Percentiles rank a stretch among this genome's conserved stretches.
Evolutionary conservation across 2,888 invertebrate species (phyloP).

Genomic region (Euclidia mi): DNA sequence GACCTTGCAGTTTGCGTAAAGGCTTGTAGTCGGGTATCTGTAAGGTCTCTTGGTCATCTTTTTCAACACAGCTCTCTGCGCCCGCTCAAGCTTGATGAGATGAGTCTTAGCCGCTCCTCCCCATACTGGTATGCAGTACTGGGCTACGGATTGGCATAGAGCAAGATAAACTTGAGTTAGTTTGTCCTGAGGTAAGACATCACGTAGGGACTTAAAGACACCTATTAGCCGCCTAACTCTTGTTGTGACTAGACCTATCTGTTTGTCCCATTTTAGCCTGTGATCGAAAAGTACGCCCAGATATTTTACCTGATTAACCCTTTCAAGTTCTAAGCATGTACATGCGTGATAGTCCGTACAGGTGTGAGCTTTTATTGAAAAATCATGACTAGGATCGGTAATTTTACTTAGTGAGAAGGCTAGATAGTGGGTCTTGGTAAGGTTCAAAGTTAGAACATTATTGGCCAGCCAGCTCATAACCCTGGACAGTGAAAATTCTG

Average conservation of each 20-base stretch:
- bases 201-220: slow-evolving; percentile 1
- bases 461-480: background rate
- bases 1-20: background rate
- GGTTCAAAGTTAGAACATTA: background rate
- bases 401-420: slow-evolving; percentile 1
- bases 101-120: slow-evolving; percentile 2
- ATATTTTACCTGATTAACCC: background rate
- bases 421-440: background rate
- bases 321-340: background rate
- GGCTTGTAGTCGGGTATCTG: background rate
- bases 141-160: background rate
- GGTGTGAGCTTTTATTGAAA: background rate
- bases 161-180: slow-evolving; percentile 26
- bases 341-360: background rate
- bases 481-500: background rate
- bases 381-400: background rate
- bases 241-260: slow-evolving; percentile 13
- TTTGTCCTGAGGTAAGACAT: slow-evolving; percentile 32
- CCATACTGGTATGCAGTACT: slow-evolving; percentile 1
- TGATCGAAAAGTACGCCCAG: background rate
- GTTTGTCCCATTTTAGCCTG: background rate
- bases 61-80: slow-evolving; percentile 1
- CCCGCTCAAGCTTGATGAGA: background rate
- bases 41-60: background rate
- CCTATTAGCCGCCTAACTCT: slow-evolving; percentile 5